Base-by-base conservation (phyloP, 1,140 invertebrate genomes). In the Scaptomyza montana region DNA sequence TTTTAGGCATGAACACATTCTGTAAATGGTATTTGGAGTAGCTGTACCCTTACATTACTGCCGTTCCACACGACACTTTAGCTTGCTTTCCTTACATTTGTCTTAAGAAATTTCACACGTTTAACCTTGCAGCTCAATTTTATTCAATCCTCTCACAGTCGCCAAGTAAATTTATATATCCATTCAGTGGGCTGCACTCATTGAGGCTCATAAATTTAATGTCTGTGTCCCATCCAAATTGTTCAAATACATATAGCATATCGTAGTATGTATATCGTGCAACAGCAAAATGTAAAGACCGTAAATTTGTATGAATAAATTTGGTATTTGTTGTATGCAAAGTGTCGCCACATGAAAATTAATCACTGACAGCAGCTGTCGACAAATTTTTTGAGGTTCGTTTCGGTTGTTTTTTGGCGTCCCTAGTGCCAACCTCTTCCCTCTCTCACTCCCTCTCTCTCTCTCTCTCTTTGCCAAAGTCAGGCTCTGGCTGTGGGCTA, bases 321-420 rank as follows among this genome's bases (percentile, higher is more conserved):
- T 25, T 25, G 1, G 21, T 25, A 25, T 25, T 25, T 25, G 21
- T 25, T 3, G 21, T 68, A 59, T 71, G 62, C 65, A 71, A 61
- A 49, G 55, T 50, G 60, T 74, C 63, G 59, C 30, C 65, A 72
- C 54, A 71, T 65, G 43, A 13, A 66, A 72, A 80, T 80, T 86
- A 86, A 80, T 78, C 66, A 78, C 79, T 53, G 63, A 46, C 69
- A 68, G 30, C 59, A 66, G 71, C 56, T 72, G 74, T 64, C 66
- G 8, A 62, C 54, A 50, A 64, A 30, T 30, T 63, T 61, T 61
- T 61, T 55, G 63, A 30, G 69, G 21, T 60, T 72, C 47, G 47
- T 51, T 59, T 54, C 33, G 5, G 49, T 28, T 33, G 0, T 33
- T 60, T 45, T 9, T 21, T 41, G 7, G 8, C 39, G 12, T 8